A percentile compares a stretch with the other conserved stretches of the same genome.
phyloP scores from a whole-genome alignment of 1,140 invertebrate species.

The Macrobrachium rosenbergii region DNA sequence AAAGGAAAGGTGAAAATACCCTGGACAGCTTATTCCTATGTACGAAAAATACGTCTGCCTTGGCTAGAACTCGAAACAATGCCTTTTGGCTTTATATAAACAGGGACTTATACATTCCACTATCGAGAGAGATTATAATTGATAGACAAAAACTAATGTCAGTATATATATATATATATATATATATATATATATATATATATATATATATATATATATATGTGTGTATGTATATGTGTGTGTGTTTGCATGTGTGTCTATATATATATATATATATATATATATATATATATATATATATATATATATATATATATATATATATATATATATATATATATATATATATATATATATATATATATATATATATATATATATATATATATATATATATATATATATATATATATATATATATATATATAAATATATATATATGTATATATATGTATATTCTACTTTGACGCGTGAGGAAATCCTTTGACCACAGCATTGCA shows the following conservation, averaged over 20 bases:
- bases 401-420: background rate
- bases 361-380: constrained; percentile 24
- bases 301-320: constrained; percentile 26
- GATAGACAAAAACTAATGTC: too few relatives aligned
- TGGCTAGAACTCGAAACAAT: too few relatives aligned
- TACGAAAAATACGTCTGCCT: too few relatives aligned
- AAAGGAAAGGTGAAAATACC: too few relatives aligned
- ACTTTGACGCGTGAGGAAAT: too few relatives aligned
- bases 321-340: background rate
- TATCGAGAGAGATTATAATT: too few relatives aligned
- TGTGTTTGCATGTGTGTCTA: background rate
- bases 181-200: too few relatives aligned
- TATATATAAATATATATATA: constrained; percentile 5
- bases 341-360: constrained; percentile 12
- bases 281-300: background rate
- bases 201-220: constrained; percentile 20
- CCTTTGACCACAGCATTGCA: too few relatives aligned
- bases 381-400: background rate
- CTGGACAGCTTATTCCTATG: too few relatives aligned
- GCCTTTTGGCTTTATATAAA: too few relatives aligned
- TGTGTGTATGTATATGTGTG: background rate
- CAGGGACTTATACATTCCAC: too few relatives aligned
- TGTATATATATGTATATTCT: constrained; percentile 4
- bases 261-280: constrained; percentile 11
- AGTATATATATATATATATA: too few relatives aligned